phyloP scores from a whole-genome alignment of 2,113 vertebrate species.

The Zosterops japonicus region DNA sequence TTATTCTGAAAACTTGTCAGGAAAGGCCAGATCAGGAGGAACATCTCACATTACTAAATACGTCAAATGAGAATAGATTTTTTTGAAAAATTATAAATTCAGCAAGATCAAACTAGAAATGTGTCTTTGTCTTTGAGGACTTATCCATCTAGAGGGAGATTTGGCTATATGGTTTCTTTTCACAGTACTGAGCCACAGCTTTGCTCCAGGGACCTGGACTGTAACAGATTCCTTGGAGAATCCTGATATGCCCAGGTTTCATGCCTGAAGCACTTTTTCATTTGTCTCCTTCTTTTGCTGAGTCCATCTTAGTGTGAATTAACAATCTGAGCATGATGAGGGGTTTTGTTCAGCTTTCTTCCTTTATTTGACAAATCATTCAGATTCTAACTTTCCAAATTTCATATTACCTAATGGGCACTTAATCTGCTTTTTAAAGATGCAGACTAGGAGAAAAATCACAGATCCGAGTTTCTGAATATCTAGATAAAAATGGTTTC shows the following conservation, averaged over 20 bases:
- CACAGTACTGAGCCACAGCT: neutral
- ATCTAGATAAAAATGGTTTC: neutral
- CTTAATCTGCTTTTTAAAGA: neutral
- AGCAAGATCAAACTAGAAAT: neutral
- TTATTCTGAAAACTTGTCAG: constrained; percentile 23
- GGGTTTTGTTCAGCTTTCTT: neutral
- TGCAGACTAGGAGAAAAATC: neutral
- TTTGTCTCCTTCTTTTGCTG: neutral
- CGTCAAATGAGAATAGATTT: neutral
- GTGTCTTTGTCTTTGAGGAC: neutral
- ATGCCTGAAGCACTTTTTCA: neutral
- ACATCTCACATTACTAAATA: neutral
- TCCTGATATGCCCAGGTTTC: neutral
- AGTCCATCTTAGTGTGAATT: neutral
- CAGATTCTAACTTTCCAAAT: neutral
- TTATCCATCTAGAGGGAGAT: neutral
- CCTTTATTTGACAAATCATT: neutral
- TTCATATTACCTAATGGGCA: neutral
- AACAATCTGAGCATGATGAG: neutral
- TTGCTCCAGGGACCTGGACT: neutral
- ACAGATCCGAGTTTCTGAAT: neutral
- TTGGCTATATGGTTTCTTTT: neutral
- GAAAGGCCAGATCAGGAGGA: neutral
- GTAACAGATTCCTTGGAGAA: neutral
- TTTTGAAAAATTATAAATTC: neutral